These are phyloP conservation scores for Xestia sexstrigata DNA, from an alignment of 2,888 invertebrate genomes.

Conservation along the genomic window DNA sequence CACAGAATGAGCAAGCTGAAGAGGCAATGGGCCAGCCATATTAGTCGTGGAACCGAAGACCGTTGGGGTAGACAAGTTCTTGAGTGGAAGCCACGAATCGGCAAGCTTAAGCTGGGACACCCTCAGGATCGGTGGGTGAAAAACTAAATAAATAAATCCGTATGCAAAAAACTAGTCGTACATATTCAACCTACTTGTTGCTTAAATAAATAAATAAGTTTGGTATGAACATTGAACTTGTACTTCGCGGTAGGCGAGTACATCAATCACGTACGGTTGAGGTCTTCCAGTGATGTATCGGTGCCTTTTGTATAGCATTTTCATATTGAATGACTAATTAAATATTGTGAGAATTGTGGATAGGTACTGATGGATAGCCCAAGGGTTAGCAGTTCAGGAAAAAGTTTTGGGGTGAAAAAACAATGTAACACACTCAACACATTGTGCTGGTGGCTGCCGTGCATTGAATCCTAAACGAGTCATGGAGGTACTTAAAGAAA, in stretches of 20 bases:
- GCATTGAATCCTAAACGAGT: too few relatives aligned
- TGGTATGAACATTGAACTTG: constrained; percentile 19
- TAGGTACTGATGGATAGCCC: not conserved
- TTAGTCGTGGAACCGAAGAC: not conserved
- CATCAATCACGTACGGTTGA: constrained; percentile 43
- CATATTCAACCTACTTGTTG: constrained; percentile 32
- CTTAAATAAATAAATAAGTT: constrained; percentile 39
- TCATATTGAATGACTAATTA: constrained; percentile 34
- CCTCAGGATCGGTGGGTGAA: not conserved
- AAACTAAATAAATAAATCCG: not conserved
- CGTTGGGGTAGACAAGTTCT: not conserved
- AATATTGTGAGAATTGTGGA: not conserved
- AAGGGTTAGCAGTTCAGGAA: not conserved
- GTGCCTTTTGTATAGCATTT: constrained; percentile 26
- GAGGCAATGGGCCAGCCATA: not conserved
- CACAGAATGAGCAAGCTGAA: not conserved
- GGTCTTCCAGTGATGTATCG: constrained; percentile 36
- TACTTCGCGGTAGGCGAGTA: not conserved
- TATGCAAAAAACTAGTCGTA: not conserved
- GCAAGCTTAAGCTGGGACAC: not conserved
- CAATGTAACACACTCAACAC: too few relatives aligned
- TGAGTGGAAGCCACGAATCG: not conserved
- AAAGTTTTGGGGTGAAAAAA: too few relatives aligned
- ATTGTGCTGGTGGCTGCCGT: too few relatives aligned
- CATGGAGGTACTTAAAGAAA: too few relatives aligned